Evolutionary conservation across 2,797 vertebrate species (phyloP), one percentile per base, ranked within the genome.

Genomic region (Anomalospiza imberbis): DNA sequence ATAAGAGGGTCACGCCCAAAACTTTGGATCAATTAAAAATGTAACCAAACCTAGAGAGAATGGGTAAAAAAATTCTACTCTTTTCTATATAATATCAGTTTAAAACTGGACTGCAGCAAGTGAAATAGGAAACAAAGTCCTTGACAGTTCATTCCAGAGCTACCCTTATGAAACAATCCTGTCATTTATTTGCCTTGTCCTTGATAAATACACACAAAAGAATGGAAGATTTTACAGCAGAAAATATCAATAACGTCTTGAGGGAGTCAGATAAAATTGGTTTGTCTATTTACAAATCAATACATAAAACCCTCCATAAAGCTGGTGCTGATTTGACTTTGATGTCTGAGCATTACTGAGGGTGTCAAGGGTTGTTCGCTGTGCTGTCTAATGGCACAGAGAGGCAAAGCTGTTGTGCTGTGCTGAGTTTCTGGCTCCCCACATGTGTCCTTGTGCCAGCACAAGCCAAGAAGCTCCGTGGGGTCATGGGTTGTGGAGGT

Each of bases 201-300:
- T 90, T 82, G 91, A 90, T 79, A 96, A 94, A 94, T 79, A 70
- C 55, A 2, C 73, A 70, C n/a, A 61, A 72, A 79, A 90, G 45
- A 88, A 70, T n/a, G 61, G 42, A 85, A 82, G 34, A 66, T 38
- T 93, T 95, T 87, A 87, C 68, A 81, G 88, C 63, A 94, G 63
- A 89, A 71, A 85, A 87, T 87, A 75, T 94, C 48, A 54, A 88
- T 95, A 94, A 75, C 31, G 31, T 91, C 93, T 94, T 71, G 63
- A 83, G 84, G 31, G 55, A 89, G 84, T 16, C 68, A 77, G 45
- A n/a, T 28, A 85, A 76, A 95, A 91, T 74, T 90, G 82, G 48
- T 72, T 96, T 96, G 83, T 10, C 28, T 94, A 78, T 96, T 96
- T 93, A 93, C 90, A 95, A 93, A 96, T 96, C 96, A 86, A 92